Conservation (phyloP, 2,113 vertebrate genomes). For the Oophaga pumilio region DNA sequence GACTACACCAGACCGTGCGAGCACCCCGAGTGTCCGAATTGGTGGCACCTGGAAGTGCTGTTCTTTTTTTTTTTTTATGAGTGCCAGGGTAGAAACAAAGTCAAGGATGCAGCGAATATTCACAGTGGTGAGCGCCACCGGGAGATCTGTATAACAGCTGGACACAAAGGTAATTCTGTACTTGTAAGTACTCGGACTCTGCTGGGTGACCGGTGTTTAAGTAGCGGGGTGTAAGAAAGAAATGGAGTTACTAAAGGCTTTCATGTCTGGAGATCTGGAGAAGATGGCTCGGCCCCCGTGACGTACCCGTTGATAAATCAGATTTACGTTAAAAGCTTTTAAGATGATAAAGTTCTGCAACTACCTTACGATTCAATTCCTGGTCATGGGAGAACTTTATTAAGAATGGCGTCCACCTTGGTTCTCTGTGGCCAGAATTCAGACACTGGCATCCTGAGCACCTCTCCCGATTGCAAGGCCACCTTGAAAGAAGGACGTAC, state of each 20-base stretch:
- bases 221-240: not conserved
- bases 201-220: not conserved
- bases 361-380: too few relatives aligned
- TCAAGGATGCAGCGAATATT: not conserved
- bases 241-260: not conserved
- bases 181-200: not conserved
- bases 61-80: not conserved
- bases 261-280: not conserved
- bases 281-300: not conserved
- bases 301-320: not conserved
- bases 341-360: too few relatives aligned
- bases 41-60: not conserved
- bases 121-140: not conserved
- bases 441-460: too few relatives aligned
- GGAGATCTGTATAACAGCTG: constrained; percentile 4
- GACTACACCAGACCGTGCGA: not conserved
- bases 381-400: too few relatives aligned
- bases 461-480: too few relatives aligned
- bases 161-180: not conserved
- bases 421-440: too few relatives aligned
- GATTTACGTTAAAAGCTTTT: too few relatives aligned
- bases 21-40: not conserved
- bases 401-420: too few relatives aligned
- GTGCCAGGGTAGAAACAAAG: not conserved
- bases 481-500: too few relatives aligned